Base-by-base conservation (phyloP, 2,797 vertebrate species). In the Megaceryle alcyon region DNA sequence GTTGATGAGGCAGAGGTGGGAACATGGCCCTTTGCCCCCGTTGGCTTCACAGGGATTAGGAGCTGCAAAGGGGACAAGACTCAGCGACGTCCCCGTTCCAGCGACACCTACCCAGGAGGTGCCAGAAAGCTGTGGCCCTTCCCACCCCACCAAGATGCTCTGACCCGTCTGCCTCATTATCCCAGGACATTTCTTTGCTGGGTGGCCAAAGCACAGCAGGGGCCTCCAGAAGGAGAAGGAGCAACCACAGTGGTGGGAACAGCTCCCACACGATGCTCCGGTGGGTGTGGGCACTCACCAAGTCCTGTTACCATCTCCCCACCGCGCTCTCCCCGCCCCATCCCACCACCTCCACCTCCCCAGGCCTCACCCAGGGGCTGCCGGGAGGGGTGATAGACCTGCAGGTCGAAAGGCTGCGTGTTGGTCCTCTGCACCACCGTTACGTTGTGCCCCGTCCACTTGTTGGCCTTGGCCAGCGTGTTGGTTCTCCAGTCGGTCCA, bases 401-500 rank as follows among this genome's bases (percentile, higher is more conserved):
- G 99, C 95, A 99, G 98, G 98, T 99, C 99, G 14, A 99, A 99
- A 21, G 99, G 99, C 96, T 99, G 99, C 0, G 99, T 99, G 97
- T 99, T 99, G 97, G 99, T 99, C 68, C 99, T 98, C 96, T 99
- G 99, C 60, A 99, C 99, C 68, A 99, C 99, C 0, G 99, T 99
- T 88, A 99, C 99, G 2, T 99, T 99, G 97, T 99, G 98, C 61
- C 99, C 99, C 0, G 99, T 99, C 99, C 99, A 99, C 97, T 99
- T 99, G 98, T 99, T 99, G 96, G 99, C 99, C 97, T 99, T 99
- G 96, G 99, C 99, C 96, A 99, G 96, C 0, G 99, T 99, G 97
- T 99, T 99, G 73, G 99, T 99, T 72, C 99, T 98, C 99, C 99
- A 99, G 98, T 99, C 99, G 0, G 99, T 99, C 99, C 99, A 99